Evolutionary conservation across 1,140 invertebrate species (phyloP), one percentile per base, ranked within the genome.

Genomic region (Pseudobourletiella spinata): DNA sequence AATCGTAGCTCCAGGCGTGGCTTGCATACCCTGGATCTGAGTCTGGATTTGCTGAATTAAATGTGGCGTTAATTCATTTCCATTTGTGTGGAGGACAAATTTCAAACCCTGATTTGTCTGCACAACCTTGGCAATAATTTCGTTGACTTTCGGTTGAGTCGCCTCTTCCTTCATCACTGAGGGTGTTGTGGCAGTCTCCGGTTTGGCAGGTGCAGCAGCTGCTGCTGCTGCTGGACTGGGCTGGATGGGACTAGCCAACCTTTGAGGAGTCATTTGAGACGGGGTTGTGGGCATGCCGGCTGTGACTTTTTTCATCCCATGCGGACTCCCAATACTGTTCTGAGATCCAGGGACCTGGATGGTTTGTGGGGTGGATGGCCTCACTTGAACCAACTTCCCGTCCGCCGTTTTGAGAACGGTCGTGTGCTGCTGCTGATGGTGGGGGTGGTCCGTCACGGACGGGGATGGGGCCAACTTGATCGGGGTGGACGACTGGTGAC

Each of bases 401-500:
- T 50, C 24, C 8, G 32, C n/a, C 8, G 24, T 26, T 14, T 35
- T 26, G 3, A 35, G 30, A 32, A 57, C 26, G 3, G 18, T 18
- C 11, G 11, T 11, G 3, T 3, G 8, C 26, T 35, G 58, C 11
- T 54, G 22, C 25, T 54, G 54, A 22, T 30, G 46, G 20, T 25
- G 57, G 1, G 32, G 15, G 15, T 46, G 6, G 4, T 8, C 14
- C 29, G 6, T 48, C 1, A 50, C 29, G 11, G 26, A 22, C 18
- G 22, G 26, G 39, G 35, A 22, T 2, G 35, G 6, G 8, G 22
- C 2, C 16, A 32, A 39, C 57, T 59, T 39, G 20, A 44, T 39
- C 14, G 56, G 29, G 29, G 18, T 35, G 73, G 73, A 54, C 73
- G 52, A 73, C n/a, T n/a, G n/a, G n/a, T n/a, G n/a, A n/a, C 70